These are phyloP conservation scores for Microctenopoma lineatum DNA, from an alignment of 2,797 vertebrate genomes.

Conservation along the genomic window DNA sequence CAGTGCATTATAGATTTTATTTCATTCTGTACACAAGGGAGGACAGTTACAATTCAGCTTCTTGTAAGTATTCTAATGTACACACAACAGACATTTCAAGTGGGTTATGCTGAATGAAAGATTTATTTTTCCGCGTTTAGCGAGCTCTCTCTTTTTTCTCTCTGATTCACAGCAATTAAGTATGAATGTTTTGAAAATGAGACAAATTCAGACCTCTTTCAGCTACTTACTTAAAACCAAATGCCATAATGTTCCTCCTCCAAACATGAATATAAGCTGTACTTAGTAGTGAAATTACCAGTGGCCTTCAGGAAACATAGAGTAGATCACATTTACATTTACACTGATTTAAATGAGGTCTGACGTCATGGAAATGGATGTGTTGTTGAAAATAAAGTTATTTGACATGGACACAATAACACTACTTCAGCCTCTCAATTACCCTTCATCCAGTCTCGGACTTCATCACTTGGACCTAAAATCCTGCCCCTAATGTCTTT, in stretches of 20 bases:
- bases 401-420: constrained; percentile 59
- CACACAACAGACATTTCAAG: constrained; percentile 17
- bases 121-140: neutral
- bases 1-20: constrained; percentile 61
- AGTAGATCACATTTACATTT: constrained; percentile 50
- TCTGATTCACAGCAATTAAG: neutral
- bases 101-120: constrained; percentile 1
- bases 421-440: constrained; percentile 68
- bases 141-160: neutral
- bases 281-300: neutral
- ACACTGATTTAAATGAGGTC: constrained; percentile 45
- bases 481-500: constrained; percentile 73
- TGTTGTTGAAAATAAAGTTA: constrained; percentile 60
- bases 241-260: neutral
- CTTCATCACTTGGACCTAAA: constrained; percentile 70
- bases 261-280: neutral
- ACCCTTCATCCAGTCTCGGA: constrained; percentile 58
- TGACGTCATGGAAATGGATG: constrained; percentile 65
- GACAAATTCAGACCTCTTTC: neutral
- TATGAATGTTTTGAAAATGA: neutral
- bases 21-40: constrained; percentile 35
- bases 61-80: constrained; percentile 40
- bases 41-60: constrained; percentile 41
- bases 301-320: constrained; percentile 12
- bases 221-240: neutral